Base-by-base conservation (phyloP, 2,797 vertebrate genomes). In the Myoxocephalus aenaeus region DNA sequence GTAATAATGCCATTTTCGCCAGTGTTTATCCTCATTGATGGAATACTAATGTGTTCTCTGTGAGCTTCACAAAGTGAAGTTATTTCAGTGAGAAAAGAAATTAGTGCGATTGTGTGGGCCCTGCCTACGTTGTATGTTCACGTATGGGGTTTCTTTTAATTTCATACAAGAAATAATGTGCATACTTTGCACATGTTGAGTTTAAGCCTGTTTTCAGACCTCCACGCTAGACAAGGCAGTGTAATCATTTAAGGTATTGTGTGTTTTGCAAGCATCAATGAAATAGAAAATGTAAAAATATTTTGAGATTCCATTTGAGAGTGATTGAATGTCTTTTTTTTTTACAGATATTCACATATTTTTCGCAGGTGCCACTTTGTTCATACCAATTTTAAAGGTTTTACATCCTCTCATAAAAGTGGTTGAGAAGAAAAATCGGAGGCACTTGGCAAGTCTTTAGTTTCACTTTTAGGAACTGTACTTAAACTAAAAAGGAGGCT, bases 101-200 rank as follows among this genome's bases (percentile, higher is more conserved):
- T 69, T 4, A 77, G 77, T 73, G 65, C 46, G 70, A 22, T 46
- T 63, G n/a, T 64, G 59, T 58, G 64, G 46, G 27, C 32, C 27
- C 27, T 48, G 42, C 44, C 63, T 20, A 3, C 12, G 18, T 6
- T 34, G 17, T 67, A n/a, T 2, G 7, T 53, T 53, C 27, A 53
- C 17, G 38, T 13, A 2, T 7, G 4, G 1, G 11, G 6, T 6
- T 54, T 51, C 18, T 27, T 29, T 64, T 25, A 2, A 36, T 40
- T 25, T 46, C 38, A 64, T 64, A 14, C 1, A 6, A 22, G 38
- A 9, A 63, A 62, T 22, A 40, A 44, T 44, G n/a, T 14, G 20
- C 22, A 46, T 12, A 18, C 46, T 46, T 46, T 64, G 8, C n/a
- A 5, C 1, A 0, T 17, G 22, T 42, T 63, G 22, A 42, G 4